Evolutionary conservation across 1,140 invertebrate species (phyloP), one percentile per base, ranked within the genome.

Genomic region (Nebria ingens): DNA sequence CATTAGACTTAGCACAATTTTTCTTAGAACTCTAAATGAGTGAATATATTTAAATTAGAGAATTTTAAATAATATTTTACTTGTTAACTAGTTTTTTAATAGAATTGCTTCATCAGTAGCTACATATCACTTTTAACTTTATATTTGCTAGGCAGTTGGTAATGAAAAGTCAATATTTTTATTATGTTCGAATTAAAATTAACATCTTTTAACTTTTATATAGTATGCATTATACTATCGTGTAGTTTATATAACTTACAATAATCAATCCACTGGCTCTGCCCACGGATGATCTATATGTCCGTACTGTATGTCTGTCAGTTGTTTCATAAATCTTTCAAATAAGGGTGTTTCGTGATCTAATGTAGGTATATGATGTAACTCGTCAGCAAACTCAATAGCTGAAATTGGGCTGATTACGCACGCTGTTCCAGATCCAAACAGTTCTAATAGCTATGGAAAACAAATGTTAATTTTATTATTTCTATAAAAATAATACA

Each of bases 381-480:
- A 65, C 57, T 80, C 61, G 2, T 78, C 84, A 57, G 84, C 53
- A 68, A 85, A 94, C 29, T 83, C 76, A 53, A 98, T 91, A 22
- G 79, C 76, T 21, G 84, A 84, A 34, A 98, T 82, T 1, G 95
- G 95, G 67, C 88, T 93, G 1, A 98, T 85, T 49, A 94, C 78
- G 62, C 90, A 93, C 0, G 95, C 95, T 17, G 95, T 98, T 53
- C 95, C 95, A 50, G 91, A 81, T 42, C 93, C 94, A 75, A 98
- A 98, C 64, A 97, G 77, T 74, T 98, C 94, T 58, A 95, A 66
- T 50, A 98, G 69, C 92, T 96, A 71, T 13, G 76, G n/a, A 68
- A 56, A 61, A 61, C 59, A 58, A 61, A 56, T 53, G 55, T 38
- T 38, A 13, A 21, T 15, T 38, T 22, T 0, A 59, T 53, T 34